Conservation (phyloP, 2,113 vertebrate genomes). For the Malurus elegans region DNA sequence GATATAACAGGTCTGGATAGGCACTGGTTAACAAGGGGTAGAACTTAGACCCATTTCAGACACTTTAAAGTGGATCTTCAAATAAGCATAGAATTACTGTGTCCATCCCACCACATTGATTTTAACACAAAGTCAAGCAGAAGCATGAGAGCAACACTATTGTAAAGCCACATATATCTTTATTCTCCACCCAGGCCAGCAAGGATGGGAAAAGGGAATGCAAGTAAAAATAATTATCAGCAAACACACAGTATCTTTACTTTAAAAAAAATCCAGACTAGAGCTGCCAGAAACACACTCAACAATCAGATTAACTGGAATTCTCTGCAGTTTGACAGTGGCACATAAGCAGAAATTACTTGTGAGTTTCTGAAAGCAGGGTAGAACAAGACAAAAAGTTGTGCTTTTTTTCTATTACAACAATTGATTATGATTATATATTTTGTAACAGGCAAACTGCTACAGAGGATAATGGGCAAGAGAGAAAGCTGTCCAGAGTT, state of each 20-base stretch:
- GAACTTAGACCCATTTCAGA: not conserved
- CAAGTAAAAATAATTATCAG: conserved; percentile 39
- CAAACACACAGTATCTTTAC: not conserved
- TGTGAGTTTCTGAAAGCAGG: not conserved
- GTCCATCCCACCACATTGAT: not conserved
- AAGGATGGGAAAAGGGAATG: conserved; percentile 29
- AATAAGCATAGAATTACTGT: not conserved
- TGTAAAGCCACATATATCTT: conserved; percentile 19
- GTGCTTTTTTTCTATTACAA: conserved; percentile 51
- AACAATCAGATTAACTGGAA: not conserved
- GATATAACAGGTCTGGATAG: not conserved
- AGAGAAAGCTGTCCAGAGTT: not conserved
- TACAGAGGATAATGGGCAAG: not conserved
- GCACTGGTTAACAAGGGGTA: not conserved
- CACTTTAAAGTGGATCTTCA: not conserved
- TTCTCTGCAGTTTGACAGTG: conserved; percentile 5
- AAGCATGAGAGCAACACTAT: not conserved
- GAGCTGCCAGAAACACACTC: conserved; percentile 15
- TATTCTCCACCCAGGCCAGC: conserved; percentile 56
- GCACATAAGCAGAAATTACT: conserved; percentile 5
- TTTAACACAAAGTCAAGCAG: conserved; percentile 6
- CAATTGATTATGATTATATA: not conserved
- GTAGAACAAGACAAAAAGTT: conserved; percentile 22
- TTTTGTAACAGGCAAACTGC: not conserved
- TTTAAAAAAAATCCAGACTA: not conserved